Evolutionary conservation across 2,113 vertebrate species (phyloP), one percentile per base, ranked within the genome.

Genomic region (Salminus brasiliensis): DNA sequence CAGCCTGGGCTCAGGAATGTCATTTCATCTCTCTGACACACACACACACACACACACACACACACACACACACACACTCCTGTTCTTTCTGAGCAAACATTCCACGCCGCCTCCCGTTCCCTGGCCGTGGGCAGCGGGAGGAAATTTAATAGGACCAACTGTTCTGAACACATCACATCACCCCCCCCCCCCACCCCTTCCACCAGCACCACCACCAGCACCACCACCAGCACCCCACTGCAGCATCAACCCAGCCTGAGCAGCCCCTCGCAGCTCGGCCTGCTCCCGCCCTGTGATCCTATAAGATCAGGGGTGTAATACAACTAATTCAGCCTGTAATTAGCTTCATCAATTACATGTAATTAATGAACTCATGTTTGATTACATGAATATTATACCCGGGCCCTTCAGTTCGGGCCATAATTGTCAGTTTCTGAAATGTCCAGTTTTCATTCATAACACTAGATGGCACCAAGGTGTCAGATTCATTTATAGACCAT

Each of bases 81-180:
- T 16, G 59, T 29, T 75, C 21, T 18, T 49, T 60, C 80, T 72
- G 74, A 82, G 59, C 29, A 82, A 77, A 82, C 80, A 82, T 77
- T 76, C 69, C 68, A 49, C 25, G 7, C 13, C 29, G 53, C 72
- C 60, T 72, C 74, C 49, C 18, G 16, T 52, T 23, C 39, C 43
- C 52, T 1, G 8, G 27, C 25, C 52, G 41, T 5, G 57, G 69
- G 72, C 60, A 76, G 55, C 21, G 15, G 63, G 41, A 63, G 29
- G 52, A 60, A 21, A 69, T 47, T 78, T 59, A 78, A 55, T 21
- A 6, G 52, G 57, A 69, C 34, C 83, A 81, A 70, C 83, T 81
- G 79, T 78, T 78, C 30, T 27, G 53, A 55, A 65, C 32, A 39
- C 59, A 10, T 41, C 45, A 21, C 3, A 7, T 53, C 45, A 52